Base-by-base conservation (phyloP, 2,797 vertebrate genomes). In the Urophycis tenuis region DNA sequence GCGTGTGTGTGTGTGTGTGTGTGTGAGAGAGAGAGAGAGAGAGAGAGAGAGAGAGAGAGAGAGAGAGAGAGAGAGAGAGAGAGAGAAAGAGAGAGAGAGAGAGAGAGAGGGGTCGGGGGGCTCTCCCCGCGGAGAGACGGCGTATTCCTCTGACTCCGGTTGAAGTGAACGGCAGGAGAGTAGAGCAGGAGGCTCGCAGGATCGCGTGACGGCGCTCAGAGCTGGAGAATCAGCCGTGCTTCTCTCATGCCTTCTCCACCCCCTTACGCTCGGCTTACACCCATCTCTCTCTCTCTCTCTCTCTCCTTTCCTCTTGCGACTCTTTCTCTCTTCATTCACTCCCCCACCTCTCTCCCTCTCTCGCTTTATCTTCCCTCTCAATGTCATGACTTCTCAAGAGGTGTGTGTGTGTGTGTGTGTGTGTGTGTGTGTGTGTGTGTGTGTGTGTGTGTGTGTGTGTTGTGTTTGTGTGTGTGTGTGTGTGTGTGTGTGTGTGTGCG, bases 261-360 rank as follows among this genome's bases (percentile, higher is more conserved):
- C 72, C 64, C 72, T 70, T 81, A 78, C 80, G 85, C 81, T 81
- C 84, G 82, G 80, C 84, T 72, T 32, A 83, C 80, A 86, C 84
- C 29, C 84, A 79, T 89, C 22, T 76, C 74, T 31, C 45, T 64
- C 74, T 76, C 33, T 67, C 74, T 72, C 22, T 76, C 74, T 39
- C 86, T 86, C 71, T 73, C 81, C 71, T 69, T 49, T 69, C 34
- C 73, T 72, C 60, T 71, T 71, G 32, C 70, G 74, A 76, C 29
- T 67, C 71, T 73, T 74, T 70, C 86, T 85, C 87, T 88, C 87
- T 85, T 88, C 85, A 87, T 88, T 90, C 78, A 88, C 90, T 89
- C 88, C 74, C 34, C 33, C 19, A n/a, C 70, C 75, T 41, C 69
- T 25, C 69, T 76, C 53, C 29, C 53, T 69, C 60, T 45, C 73